Evolutionary conservation across 2,113 vertebrate species (phyloP).

Genomic region (Crocuta crocuta): DNA sequence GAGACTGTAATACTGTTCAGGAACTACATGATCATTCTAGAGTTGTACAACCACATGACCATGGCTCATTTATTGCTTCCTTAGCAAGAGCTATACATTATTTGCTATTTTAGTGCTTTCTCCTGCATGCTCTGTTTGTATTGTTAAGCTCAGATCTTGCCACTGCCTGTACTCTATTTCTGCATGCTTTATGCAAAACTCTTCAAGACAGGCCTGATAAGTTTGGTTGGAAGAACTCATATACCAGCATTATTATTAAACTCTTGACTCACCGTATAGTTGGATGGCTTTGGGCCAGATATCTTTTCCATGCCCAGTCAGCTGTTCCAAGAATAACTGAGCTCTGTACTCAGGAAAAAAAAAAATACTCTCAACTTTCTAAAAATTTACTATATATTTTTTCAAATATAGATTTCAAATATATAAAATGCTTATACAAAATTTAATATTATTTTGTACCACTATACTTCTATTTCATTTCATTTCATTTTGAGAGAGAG

Average conservation of each 20-base stretch:
- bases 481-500: too few species aligned
- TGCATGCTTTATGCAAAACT: neutral
- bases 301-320: neutral
- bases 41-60: neutral
- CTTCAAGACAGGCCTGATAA: neutral
- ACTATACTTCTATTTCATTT: neutral
- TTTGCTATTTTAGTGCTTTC: neutral
- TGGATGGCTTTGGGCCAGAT: neutral
- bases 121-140: neutral
- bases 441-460: neutral
- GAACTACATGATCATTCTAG: too few species aligned
- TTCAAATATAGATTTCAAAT: neutral
- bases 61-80: neutral
- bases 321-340: neutral
- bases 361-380: neutral
- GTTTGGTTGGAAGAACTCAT: neutral
- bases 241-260: neutral
- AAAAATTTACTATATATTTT: neutral
- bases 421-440: neutral
- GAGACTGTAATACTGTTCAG: neutral
- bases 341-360: neutral
- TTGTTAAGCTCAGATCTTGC: neutral
- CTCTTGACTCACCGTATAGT: neutral
- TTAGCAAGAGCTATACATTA: neutral
- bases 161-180: neutral